These are phyloP conservation scores for Aldabrachelys gigantea DNA, from an alignment of 2,113 vertebrate species.

Conservation along the genomic window DNA sequence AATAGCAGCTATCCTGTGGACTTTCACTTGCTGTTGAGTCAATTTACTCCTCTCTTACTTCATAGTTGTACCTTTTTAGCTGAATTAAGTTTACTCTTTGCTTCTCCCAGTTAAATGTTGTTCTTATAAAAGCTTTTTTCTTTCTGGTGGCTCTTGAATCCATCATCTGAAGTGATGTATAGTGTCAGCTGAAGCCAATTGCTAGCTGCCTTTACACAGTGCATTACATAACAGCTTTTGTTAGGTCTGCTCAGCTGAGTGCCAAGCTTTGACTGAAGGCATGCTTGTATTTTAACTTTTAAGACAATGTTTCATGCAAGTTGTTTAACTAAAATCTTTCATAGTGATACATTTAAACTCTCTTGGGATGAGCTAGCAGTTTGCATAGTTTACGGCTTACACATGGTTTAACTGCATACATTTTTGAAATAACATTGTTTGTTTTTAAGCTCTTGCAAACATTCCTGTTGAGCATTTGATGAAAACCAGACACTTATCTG, in stretches of 20 bases:
- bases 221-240: not conserved
- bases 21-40: not conserved
- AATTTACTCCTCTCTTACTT: not conserved
- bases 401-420: conserved; percentile 12
- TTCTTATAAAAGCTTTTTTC: not conserved
- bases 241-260: not conserved
- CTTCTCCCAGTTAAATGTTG: not conserved
- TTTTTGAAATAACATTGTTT: conserved; percentile 46
- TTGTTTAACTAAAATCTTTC: conserved; percentile 32
- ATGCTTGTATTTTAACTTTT: not conserved
- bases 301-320: not conserved
- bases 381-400: conserved; percentile 59
- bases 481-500: conserved; percentile 52
- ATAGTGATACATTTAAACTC: conserved; percentile 15
- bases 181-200: not conserved
- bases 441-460: conserved; percentile 21
- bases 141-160: not conserved
- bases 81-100: not conserved
- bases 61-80: not conserved
- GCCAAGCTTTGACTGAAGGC: not conserved
- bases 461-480: conserved; percentile 18
- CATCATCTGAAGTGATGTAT: not conserved
- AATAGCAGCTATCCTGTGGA: not conserved
- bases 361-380: conserved; percentile 44
- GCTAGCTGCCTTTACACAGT: not conserved